Evolutionary conservation across 2,797 vertebrate species (phyloP).

Genomic region (Uromys caudimaculatus): DNA sequence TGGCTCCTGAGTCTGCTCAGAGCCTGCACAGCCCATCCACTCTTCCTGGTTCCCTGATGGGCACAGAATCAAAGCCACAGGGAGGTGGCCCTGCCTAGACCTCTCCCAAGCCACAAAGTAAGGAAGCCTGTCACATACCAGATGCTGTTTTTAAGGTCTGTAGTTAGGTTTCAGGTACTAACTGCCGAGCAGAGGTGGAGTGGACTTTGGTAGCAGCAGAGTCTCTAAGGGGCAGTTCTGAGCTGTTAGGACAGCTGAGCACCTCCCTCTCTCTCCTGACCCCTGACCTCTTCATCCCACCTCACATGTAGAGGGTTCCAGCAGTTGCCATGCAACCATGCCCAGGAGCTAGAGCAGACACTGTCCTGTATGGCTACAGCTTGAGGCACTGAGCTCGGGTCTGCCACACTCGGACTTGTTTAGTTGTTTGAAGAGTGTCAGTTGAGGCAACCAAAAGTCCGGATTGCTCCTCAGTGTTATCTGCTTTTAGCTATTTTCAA

Average conservation of each 20-base stretch:
- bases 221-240: not conserved
- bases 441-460: not conserved
- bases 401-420: not conserved
- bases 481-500: not conserved
- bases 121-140: not conserved
- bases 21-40: too few species aligned
- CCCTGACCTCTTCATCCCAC: not conserved
- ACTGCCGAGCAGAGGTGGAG: not conserved
- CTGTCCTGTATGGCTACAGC: not conserved
- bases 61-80: not conserved
- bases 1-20: not conserved
- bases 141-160: not conserved
- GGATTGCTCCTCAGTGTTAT: too few species aligned
- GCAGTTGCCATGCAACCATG: not conserved
- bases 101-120: not conserved
- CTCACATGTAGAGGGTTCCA: not conserved
- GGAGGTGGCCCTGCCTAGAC: not conserved
- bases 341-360: not conserved
- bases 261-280: not conserved
- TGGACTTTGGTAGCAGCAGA: not conserved
- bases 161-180: not conserved
- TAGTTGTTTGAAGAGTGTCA: fast-evolving
- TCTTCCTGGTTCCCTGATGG: not conserved
- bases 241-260: too few species aligned
- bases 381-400: not conserved